Percentiles rank a stretch among this genome's conserved stretches.
phyloP scores from a whole-genome alignment of 2,113 vertebrate genomes.

The Bubalus kerabau region DNA sequence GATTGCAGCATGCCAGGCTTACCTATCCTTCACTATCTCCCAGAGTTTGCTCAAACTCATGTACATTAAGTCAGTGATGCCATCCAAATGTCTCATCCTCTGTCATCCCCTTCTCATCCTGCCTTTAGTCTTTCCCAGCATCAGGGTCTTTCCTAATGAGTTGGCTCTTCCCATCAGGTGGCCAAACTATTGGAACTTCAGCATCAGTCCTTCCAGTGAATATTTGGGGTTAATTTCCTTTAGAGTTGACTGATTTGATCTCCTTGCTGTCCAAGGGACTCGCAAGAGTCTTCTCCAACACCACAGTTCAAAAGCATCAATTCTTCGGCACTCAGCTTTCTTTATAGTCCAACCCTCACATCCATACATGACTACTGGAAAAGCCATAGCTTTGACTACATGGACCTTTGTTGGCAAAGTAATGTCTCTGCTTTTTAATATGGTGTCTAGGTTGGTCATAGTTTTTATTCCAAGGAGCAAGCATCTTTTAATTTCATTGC shows the following conservation, averaged over 20 bases:
- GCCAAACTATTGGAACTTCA: background rate
- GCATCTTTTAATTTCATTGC: background rate
- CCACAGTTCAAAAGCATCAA: background rate
- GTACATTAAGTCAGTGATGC: background rate
- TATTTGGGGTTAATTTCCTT: background rate
- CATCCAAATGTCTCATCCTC: background rate
- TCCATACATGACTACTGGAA: background rate
- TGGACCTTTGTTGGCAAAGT: background rate
- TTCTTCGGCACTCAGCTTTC: fast-evolving
- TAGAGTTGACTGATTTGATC: background rate
- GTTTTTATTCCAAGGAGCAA: background rate
- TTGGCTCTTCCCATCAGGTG: background rate
- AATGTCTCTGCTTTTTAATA: background rate
- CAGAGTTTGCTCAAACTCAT: background rate
- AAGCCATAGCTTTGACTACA: background rate
- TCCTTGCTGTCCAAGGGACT: background rate
- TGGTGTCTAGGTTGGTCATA: background rate
- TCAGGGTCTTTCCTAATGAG: background rate
- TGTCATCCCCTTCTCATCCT: background rate
- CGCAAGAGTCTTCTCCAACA: background rate
- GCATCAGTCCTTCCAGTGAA: background rate
- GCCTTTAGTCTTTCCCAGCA: background rate
- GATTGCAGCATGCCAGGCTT: background rate
- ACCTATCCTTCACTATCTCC: background rate
- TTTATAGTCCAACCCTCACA: background rate